These are phyloP conservation scores for Cheilosia pagana DNA, from an alignment of 2,888 invertebrate species.

Conservation along the genomic window DNA sequence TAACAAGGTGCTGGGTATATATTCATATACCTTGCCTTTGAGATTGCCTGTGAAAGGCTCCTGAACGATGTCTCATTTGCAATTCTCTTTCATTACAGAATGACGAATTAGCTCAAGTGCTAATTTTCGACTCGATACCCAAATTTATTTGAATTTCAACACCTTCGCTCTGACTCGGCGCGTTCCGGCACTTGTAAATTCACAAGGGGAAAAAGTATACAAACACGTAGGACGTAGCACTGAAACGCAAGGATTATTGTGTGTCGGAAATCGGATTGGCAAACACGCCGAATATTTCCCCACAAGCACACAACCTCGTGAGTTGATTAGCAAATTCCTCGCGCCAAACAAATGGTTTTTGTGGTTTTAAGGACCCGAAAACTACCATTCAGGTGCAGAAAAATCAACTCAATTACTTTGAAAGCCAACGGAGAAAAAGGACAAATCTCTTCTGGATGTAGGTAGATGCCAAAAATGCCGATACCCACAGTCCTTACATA, in stretches of 20 bases:
- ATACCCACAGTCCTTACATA: neutral
- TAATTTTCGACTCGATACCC: too few species aligned
- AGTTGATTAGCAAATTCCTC: conserved; percentile 8
- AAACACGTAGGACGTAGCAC: too few species aligned
- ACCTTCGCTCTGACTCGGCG: too few species aligned
- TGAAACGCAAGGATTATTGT: too few species aligned
- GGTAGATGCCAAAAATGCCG: neutral
- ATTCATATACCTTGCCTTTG: too few species aligned
- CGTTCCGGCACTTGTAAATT: too few species aligned
- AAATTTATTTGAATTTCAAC: too few species aligned
- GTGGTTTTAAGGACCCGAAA: conserved; percentile 28
- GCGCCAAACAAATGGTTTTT: conserved; percentile 8
- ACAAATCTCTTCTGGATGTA: neutral
- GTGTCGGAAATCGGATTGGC: too few species aligned
- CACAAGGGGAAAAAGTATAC: too few species aligned
- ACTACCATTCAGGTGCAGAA: conserved; percentile 23
- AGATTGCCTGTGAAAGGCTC: neutral
- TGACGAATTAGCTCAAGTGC: conserved; percentile 29
- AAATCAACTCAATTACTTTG: conserved; percentile 61
- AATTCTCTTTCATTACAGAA: conserved; percentile 44
- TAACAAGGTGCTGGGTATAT: too few species aligned
- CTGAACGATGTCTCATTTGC: conserved; percentile 36
- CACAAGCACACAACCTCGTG: neutral
- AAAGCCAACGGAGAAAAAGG: conserved; percentile 28
- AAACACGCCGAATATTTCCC: neutral